phyloP scores from a whole-genome alignment of 2,888 invertebrate genomes.

The Diarsia brunnea region DNA sequence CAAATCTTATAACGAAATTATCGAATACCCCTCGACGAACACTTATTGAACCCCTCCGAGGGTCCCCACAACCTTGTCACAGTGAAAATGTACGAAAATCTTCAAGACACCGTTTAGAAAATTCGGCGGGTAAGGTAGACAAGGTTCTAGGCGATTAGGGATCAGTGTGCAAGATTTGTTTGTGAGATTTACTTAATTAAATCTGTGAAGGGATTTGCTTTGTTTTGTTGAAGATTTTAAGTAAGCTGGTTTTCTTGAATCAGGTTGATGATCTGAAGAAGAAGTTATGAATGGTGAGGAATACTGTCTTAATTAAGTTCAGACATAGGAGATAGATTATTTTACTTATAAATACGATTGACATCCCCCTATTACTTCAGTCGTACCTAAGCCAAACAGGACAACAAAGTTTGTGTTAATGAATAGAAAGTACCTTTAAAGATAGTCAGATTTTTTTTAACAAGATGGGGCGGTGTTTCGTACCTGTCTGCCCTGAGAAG shows the following conservation, averaged over 20 bases:
- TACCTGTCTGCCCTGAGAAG: too few relatives aligned
- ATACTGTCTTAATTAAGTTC: neutral
- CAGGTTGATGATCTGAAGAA: neutral
- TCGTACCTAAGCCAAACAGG: neutral
- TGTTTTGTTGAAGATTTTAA: conserved; percentile 10
- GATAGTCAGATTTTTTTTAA: too few relatives aligned
- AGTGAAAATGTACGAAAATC: conserved; percentile 39
- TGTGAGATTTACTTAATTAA: conserved; percentile 40
- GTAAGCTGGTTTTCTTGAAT: neutral
- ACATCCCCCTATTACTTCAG: neutral
- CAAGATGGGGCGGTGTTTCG: too few relatives aligned
- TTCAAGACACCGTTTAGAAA: conserved; percentile 42
- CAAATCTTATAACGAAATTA: conserved; percentile 67
- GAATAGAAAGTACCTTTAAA: neutral
- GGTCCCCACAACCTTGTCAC: conserved; percentile 48
- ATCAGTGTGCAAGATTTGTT: conserved; percentile 50
- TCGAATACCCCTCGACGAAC: conserved; percentile 44
- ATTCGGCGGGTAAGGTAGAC: conserved; percentile 38
- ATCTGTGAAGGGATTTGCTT: neutral
- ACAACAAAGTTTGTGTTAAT: neutral
- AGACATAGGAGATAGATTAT: neutral
- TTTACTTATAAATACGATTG: neutral
- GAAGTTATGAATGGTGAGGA: too few relatives aligned
- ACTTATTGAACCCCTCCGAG: conserved; percentile 50
- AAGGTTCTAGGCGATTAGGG: conserved; percentile 57